These are phyloP conservation scores for Pelosia muscerda DNA, from an alignment of 2,888 invertebrate species.

Conservation along the genomic window DNA sequence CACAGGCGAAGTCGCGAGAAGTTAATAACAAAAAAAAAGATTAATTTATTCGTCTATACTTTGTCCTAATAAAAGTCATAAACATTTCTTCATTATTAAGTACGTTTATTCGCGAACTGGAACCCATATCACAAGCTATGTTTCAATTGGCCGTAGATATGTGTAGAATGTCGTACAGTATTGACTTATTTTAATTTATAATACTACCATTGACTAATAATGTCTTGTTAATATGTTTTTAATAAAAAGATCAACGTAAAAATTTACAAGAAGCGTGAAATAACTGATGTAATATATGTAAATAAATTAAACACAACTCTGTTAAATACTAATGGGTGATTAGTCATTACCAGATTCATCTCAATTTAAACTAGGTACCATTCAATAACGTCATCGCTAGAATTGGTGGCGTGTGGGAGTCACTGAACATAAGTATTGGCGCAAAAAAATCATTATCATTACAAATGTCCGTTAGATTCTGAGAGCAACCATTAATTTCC, in stretches of 20 bases:
- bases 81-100: no score
- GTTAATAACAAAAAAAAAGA: no score
- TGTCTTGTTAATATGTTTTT: background rate
- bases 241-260: background rate
- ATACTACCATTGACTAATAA: background rate
- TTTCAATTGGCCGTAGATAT: background rate
- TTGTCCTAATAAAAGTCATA: no score
- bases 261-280: background rate
- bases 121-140: background rate
- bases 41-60: no score
- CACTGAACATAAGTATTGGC: constrained; percentile 39
- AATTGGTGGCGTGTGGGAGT: constrained; percentile 41
- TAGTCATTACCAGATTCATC: constrained; percentile 7
- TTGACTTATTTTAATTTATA: background rate
- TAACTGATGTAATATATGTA: background rate
- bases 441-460: constrained; percentile 32
- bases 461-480: constrained; percentile 37
- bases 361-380: constrained; percentile 10
- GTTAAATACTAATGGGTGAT: background rate
- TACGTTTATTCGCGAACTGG: no score
- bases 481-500: constrained; percentile 38
- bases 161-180: no score
- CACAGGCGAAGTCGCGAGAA: no score
- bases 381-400: constrained; percentile 41
- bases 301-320: background rate